A percentile compares a stretch with the other conserved stretches of the same genome.
phyloP scores from a whole-genome alignment of 2,113 vertebrate genomes.

The Chaetodon trifascialis region DNA sequence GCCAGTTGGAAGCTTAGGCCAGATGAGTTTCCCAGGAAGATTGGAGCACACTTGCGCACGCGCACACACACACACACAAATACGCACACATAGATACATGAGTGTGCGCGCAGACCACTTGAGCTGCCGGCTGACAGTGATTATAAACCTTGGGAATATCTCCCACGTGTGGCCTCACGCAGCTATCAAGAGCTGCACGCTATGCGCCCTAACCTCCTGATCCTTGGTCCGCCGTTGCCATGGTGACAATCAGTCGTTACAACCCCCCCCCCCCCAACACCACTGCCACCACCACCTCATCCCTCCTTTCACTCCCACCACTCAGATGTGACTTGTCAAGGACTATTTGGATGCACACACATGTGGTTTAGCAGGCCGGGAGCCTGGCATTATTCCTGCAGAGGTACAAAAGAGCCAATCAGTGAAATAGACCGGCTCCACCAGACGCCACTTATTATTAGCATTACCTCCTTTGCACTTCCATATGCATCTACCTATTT shows the following conservation, averaged over 20 bases:
- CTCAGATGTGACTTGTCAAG: constrained; percentile 69
- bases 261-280: not conserved
- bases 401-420: constrained; percentile 70
- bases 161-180: constrained; percentile 69
- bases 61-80: constrained; percentile 16
- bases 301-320: constrained; percentile 30
- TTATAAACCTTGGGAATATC: constrained; percentile 75
- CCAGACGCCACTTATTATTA: constrained; percentile 64
- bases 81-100: constrained; percentile 39
- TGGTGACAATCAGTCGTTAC: constrained; percentile 72
- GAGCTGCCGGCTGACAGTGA: constrained; percentile 71
- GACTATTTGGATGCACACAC: constrained; percentile 31
- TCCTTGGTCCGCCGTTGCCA: constrained; percentile 71
- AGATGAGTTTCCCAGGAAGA: constrained; percentile 77
- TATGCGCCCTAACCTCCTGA: constrained; percentile 68
- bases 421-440: constrained; percentile 68
- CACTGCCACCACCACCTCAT: constrained; percentile 1
- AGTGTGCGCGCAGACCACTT: constrained; percentile 48
- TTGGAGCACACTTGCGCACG: constrained; percentile 53
- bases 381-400: constrained; percentile 48
- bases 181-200: constrained; percentile 66
- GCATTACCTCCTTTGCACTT: constrained; percentile 36
- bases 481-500: constrained; percentile 43
- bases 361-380: constrained; percentile 59
- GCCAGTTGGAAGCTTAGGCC: constrained; percentile 77